Conservation (phyloP, 2,113 vertebrate genomes). For the Mesitornis unicolor region DNA sequence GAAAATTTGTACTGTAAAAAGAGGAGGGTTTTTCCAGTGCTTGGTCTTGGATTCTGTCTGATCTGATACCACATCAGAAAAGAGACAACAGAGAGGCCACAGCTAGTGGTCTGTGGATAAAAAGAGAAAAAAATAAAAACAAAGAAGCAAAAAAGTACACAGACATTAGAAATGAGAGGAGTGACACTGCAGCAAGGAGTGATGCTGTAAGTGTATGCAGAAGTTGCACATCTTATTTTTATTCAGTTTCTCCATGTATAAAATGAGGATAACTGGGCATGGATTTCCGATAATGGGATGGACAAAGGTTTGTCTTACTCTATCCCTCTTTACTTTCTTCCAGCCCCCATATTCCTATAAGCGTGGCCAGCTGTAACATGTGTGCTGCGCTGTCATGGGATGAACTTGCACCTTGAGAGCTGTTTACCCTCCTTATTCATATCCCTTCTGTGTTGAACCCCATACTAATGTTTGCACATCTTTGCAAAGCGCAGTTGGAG, state of each 20-base stretch:
- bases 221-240: background rate
- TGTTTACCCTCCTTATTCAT: background rate
- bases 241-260: background rate
- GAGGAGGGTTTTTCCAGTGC: background rate
- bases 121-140: too few relatives aligned
- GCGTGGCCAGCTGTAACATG: background rate
- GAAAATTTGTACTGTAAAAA: background rate
- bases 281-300: background rate
- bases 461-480: background rate
- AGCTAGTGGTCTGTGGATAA: background rate
- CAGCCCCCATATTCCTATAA: background rate
- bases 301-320: background rate
- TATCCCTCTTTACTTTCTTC: background rate
- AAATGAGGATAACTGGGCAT: background rate
- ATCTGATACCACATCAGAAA: background rate
- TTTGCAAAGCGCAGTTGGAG: background rate
- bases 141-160: background rate
- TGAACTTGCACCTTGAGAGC: background rate
- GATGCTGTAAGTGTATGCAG: background rate
- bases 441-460: background rate
- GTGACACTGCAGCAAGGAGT: background rate
- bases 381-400: background rate
- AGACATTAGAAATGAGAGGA: background rate
- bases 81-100: background rate
- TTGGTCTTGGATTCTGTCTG: background rate